phyloP scores from a whole-genome alignment of 2,888 invertebrate genomes.

The Ectobius pallidus region DNA sequence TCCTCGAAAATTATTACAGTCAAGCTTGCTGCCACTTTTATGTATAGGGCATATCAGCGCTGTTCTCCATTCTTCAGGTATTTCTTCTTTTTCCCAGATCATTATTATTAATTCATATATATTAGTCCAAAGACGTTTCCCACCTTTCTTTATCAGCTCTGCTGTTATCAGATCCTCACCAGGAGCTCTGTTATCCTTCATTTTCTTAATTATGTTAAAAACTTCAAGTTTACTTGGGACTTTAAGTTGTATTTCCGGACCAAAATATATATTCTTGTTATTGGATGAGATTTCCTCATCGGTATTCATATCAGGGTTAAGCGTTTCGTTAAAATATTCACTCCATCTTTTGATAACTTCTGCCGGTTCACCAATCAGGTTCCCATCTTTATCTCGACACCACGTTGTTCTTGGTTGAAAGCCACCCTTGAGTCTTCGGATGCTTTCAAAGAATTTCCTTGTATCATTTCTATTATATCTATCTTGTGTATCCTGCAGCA shows the following conservation, averaged over 20 bases:
- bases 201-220: background rate
- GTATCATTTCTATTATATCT: background rate
- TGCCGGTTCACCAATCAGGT: background rate
- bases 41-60: slow-evolving; percentile 23
- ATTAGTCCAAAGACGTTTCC: background rate
- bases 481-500: background rate
- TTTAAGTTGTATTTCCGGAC: background rate
- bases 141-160: background rate
- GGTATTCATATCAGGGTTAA: background rate
- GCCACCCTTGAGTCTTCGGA: background rate
- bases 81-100: slow-evolving; percentile 30
- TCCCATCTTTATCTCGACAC: background rate
- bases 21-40: slow-evolving; percentile 23
- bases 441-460: background rate
- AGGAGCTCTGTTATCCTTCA: background rate
- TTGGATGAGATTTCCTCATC: background rate
- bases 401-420: background rate
- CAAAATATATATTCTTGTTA: background rate
- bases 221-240: background rate
- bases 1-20: slow-evolving; percentile 25
- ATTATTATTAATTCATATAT: background rate
- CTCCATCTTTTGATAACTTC: background rate
- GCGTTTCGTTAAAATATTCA: background rate
- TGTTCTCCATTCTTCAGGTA: slow-evolving; percentile 29
- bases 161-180: background rate